phyloP scores from a whole-genome alignment of 2,888 invertebrate species.

The Rhimphoctona megacephalus region DNA sequence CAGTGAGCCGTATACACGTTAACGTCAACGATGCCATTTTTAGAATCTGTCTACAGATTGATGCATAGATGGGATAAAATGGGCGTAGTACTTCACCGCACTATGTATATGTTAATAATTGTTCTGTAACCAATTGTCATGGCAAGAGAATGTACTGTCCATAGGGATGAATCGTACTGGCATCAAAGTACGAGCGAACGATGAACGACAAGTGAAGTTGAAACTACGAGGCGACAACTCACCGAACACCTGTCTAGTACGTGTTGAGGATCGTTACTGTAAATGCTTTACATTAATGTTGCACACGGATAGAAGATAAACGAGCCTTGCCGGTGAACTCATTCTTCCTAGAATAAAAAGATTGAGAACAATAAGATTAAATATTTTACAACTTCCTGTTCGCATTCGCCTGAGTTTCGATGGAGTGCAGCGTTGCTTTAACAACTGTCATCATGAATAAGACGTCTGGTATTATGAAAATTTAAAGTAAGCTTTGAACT shows the following conservation, averaged over 20 bases:
- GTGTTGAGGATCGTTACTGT: conserved; percentile 75
- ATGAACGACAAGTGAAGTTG: background rate
- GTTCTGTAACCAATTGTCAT: conserved; percentile 73
- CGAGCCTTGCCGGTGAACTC: conserved; percentile 56
- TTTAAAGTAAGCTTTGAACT: background rate
- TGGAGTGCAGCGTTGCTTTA: background rate
- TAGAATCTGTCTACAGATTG: conserved; percentile 1
- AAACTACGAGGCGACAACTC: conserved; percentile 52
- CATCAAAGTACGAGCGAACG: conserved; percentile 2
- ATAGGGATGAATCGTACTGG: conserved; percentile 52
- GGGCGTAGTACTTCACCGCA: conserved; percentile 9
- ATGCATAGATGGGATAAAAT: conserved; percentile 13
- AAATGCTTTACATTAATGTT: conserved; percentile 79
- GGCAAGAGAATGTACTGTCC: conserved; percentile 59
- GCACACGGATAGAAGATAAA: conserved; percentile 78
- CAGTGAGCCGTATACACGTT: conserved; percentile 19
- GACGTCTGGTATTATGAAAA: background rate
- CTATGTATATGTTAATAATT: conserved; percentile 53
- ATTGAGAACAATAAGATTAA: conserved; percentile 68
- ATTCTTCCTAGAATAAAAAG: conserved; percentile 30
- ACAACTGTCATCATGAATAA: conserved; percentile 5
- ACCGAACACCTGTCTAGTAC: conserved; percentile 62
- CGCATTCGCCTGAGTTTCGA: conserved; percentile 50
- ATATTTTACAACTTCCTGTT: conserved; percentile 74
- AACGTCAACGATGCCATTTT: conserved; percentile 31